phyloP scores from a whole-genome alignment of 1,140 invertebrate species.

The Linepithema humile region DNA sequence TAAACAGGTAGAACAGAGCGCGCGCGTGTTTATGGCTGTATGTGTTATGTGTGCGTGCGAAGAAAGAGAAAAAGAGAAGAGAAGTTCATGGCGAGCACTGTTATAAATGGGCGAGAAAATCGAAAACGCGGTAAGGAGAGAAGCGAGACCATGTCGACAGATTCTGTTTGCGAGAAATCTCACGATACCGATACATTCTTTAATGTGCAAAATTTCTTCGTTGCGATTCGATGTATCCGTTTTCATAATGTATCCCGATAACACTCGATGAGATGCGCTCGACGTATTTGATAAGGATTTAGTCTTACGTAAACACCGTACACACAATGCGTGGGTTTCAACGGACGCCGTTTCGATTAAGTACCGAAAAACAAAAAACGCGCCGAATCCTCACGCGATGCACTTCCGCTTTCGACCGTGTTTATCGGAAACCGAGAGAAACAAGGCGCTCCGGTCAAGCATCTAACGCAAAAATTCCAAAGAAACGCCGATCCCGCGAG shows the following conservation, averaged over 20 bases:
- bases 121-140: constrained; percentile 23
- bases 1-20: constrained; percentile 58
- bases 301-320: constrained; percentile 58
- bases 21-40: constrained; percentile 65
- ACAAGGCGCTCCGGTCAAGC: not conserved
- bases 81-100: not conserved
- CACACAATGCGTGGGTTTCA: constrained; percentile 21
- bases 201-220: constrained; percentile 67
- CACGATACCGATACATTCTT: constrained; percentile 72
- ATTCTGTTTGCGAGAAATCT: constrained; percentile 54
- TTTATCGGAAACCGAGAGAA: not conserved
- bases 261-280: constrained; percentile 58
- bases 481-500: not conserved
- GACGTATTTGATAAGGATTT: constrained; percentile 59
- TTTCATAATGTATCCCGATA: constrained; percentile 70
- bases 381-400: not conserved
- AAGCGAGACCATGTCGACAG: constrained; percentile 36
- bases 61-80: constrained; percentile 2
- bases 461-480: constrained; percentile 43
- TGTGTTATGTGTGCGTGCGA: constrained; percentile 54
- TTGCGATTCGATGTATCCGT: constrained; percentile 66
- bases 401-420: constrained; percentile 19
- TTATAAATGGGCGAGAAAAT: constrained; percentile 13
- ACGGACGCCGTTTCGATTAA: constrained; percentile 36
- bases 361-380: not conserved